Evolutionary conservation across 2,888 invertebrate species (phyloP).

Genomic region (Tethea ocularis): DNA sequence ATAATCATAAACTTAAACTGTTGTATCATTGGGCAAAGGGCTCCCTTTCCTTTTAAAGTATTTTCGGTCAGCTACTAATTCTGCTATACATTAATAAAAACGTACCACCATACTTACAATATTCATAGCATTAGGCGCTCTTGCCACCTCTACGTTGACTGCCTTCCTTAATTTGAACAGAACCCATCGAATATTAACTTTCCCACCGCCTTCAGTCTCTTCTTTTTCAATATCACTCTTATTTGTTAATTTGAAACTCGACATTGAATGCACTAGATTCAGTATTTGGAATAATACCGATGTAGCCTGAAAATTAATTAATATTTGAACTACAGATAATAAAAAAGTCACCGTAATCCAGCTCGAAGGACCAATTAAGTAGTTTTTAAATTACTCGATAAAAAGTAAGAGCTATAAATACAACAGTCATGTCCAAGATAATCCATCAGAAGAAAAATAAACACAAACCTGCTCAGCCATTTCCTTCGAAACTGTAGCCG

Average conservation of each 20-base stretch:
- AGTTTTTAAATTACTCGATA: too few relatives aligned
- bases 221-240: slow-evolving; percentile 51
- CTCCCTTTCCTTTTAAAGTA: too few relatives aligned
- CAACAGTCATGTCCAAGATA: too few relatives aligned
- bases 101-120: slow-evolving; percentile 89
- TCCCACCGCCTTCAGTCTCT: slow-evolving; percentile 64
- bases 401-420: too few relatives aligned
- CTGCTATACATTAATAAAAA: too few relatives aligned
- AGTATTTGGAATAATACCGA: slow-evolving; percentile 68
- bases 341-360: not conserved
- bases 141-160: slow-evolving; percentile 91
- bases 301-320: slow-evolving; percentile 69
- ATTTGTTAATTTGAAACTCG: slow-evolving; percentile 53
- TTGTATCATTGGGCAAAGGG: too few relatives aligned
- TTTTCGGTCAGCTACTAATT: too few relatives aligned
- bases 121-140: slow-evolving; percentile 85
- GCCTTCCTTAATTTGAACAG: slow-evolving; percentile 89
- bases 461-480: slow-evolving; percentile 87
- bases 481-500: slow-evolving; percentile 87
- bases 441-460: slow-evolving; percentile 1
- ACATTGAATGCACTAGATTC: slow-evolving; percentile 80
- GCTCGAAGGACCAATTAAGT: not conserved
- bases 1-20: too few relatives aligned
- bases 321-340: not conserved
- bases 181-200: slow-evolving; percentile 89